These are phyloP conservation scores for Passer domesticus DNA, from an alignment of 2,113 vertebrate species.

Conservation along the genomic window DNA sequence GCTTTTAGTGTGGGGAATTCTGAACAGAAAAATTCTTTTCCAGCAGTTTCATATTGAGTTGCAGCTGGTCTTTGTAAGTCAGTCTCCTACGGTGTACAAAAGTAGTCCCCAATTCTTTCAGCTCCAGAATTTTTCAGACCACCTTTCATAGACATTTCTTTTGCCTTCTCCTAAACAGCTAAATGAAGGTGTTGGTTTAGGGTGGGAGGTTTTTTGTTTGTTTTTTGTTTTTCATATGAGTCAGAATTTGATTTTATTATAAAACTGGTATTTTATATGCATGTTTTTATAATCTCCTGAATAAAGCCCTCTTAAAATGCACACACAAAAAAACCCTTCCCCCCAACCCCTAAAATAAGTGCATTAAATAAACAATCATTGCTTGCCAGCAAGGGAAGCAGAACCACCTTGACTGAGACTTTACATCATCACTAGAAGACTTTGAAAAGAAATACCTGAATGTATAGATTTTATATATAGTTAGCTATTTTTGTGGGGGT, in stretches of 20 bases:
- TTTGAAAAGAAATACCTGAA: not conserved
- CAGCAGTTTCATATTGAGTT: not conserved
- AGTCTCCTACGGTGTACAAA: not conserved
- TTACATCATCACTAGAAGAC: not conserved
- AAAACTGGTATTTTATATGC: not conserved
- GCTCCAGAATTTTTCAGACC: not conserved
- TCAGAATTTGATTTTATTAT: not conserved
- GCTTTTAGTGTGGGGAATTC: not conserved
- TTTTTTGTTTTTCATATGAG: not conserved
- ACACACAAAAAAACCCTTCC: rapidly evolving
- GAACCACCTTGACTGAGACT: not conserved
- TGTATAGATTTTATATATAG: not conserved
- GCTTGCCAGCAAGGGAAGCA: not conserved
- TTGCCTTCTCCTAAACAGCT: not conserved
- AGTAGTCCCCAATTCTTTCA: not conserved
- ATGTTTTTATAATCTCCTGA: not conserved
- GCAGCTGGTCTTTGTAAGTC: not conserved
- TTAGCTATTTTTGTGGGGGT: not conserved
- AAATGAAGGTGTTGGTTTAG: not conserved
- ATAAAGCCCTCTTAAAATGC: not conserved
- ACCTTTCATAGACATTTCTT: not conserved
- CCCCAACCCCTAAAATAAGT: not conserved
- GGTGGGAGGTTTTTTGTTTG: not conserved
- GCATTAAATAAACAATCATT: not conserved
- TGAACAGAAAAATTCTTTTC: not conserved